These are phyloP conservation scores for Sciurus carolinensis DNA, from an alignment of 2,797 vertebrate genomes.

Conservation along the genomic window DNA sequence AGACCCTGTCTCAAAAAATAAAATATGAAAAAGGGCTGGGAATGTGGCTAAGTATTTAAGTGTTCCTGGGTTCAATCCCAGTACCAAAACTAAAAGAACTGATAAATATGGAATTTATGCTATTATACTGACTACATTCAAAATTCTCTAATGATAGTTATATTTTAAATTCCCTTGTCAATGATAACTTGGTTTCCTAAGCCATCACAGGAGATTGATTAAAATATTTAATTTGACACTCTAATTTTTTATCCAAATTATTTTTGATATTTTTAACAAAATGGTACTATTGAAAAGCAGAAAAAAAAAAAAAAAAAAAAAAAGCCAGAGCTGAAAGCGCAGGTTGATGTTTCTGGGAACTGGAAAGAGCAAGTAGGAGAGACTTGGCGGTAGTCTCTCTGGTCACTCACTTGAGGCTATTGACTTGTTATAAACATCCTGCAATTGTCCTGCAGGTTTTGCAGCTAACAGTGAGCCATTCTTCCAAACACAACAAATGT, in stretches of 20 bases:
- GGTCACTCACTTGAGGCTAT: neutral
- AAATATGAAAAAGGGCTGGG: too few relatives aligned
- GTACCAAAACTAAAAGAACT: too few relatives aligned
- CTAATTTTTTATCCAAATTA: neutral
- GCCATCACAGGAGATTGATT: neutral
- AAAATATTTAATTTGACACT: neutral
- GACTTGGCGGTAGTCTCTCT: neutral
- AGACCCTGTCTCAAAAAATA: too few relatives aligned
- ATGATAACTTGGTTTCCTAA: neutral
- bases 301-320: too few relatives aligned
- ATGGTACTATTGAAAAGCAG: neutral
- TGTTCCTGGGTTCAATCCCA: too few relatives aligned
- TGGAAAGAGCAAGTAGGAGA: neutral
- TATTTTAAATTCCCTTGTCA: neutral
- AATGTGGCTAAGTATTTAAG: too few relatives aligned
- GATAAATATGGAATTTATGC: neutral
- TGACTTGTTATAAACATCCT: neutral
- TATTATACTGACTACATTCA: neutral
- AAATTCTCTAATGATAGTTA: neutral
- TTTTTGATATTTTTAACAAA: neutral
- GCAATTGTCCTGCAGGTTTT: neutral
- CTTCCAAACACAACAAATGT: neutral
- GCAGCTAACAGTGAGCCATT: neutral
- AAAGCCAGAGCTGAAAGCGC: neutral
- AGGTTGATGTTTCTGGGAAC: neutral